phyloP scores from a whole-genome alignment of 2,113 vertebrate species.

The Excalfactoria chinensis region DNA sequence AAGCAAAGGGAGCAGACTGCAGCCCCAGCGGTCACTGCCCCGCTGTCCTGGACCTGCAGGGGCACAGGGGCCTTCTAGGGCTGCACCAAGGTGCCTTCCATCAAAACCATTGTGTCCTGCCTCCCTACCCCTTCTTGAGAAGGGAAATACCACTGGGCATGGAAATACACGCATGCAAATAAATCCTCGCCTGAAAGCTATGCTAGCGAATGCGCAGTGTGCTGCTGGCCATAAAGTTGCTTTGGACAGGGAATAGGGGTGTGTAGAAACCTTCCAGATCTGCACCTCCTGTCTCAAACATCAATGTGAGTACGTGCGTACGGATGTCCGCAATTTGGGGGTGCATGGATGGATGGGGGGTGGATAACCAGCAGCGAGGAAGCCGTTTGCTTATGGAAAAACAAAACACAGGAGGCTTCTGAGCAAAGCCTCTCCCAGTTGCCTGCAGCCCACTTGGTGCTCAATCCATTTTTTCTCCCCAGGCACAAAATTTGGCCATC shows the following conservation, averaged over 20 bases:
- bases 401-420: background rate
- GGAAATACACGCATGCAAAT: conserved; percentile 21
- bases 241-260: background rate
- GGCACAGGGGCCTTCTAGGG: background rate
- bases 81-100: background rate
- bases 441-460: background rate
- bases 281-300: background rate
- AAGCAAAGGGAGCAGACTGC: background rate
- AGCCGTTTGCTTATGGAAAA: background rate
- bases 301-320: background rate
- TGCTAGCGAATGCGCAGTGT: background rate
- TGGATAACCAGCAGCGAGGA: background rate
- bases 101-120: background rate
- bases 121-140: background rate
- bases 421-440: background rate
- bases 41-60: conserved; percentile 5
- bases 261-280: background rate
- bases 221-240: background rate
- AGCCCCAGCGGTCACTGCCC: background rate
- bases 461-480: background rate
- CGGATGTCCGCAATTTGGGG: background rate
- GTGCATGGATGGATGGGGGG: background rate
- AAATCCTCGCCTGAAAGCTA: background rate
- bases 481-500: background rate
- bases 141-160: background rate